phyloP scores from a whole-genome alignment of 2,113 vertebrate species.

The Bostrychus sinensis region DNA sequence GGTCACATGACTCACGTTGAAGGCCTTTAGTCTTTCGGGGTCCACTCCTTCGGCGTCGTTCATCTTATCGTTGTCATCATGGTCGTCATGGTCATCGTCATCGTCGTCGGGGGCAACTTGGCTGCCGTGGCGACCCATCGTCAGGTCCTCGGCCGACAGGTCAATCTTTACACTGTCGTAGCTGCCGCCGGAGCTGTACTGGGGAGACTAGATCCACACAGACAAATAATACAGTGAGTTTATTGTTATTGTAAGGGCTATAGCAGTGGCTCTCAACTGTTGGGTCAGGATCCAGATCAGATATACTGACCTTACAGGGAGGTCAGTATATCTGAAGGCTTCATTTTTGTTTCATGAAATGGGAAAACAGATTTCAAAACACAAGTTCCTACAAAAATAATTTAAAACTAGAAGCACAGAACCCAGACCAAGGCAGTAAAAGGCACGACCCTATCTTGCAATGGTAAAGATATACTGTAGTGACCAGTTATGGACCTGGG shows the following conservation, averaged over 20 bases:
- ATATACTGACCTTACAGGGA: too few species aligned
- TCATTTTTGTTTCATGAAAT: too few species aligned
- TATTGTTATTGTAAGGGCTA: neutral
- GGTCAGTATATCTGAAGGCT: too few species aligned
- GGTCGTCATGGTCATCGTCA: conserved; percentile 94
- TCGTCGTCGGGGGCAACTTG: conserved; percentile 84
- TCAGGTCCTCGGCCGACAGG: conserved; percentile 89
- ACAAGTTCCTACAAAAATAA: too few species aligned
- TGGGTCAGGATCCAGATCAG: too few species aligned
- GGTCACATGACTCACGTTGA: conserved; percentile 85
- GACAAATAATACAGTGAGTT: conserved; percentile 2
- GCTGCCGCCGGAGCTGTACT: conserved; percentile 91
- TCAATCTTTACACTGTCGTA: conserved; percentile 95
- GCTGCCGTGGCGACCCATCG: conserved; percentile 78
- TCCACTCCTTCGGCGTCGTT: conserved; percentile 95
- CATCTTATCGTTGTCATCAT: conserved; percentile 98
- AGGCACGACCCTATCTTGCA: too few species aligned
- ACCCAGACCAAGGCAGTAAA: too few species aligned
- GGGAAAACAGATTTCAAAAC: too few species aligned
- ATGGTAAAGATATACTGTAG: too few species aligned
- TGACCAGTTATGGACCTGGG: too few species aligned
- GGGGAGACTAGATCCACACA: conserved; percentile 86
- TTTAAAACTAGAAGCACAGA: too few species aligned
- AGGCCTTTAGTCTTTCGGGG: conserved; percentile 96
- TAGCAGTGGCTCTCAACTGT: too few species aligned